phyloP scores from a whole-genome alignment of 1,140 invertebrate species.

The Polyergus mexicanus region DNA sequence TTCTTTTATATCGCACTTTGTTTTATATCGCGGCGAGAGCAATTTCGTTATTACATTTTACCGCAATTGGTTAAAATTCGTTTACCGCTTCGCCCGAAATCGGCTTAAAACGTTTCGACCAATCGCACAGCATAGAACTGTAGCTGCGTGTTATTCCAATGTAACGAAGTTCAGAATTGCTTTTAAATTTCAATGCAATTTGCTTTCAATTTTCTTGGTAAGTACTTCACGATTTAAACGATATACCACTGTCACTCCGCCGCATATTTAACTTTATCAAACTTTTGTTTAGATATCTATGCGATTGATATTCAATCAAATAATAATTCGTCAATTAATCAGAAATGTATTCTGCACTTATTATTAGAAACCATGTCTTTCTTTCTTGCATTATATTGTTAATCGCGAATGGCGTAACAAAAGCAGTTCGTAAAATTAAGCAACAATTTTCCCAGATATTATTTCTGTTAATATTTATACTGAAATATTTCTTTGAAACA shows the following conservation, averaged over 20 bases:
- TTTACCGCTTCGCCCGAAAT: slow-evolving; percentile 73
- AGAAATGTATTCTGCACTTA: not conserved
- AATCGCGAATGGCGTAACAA: not conserved
- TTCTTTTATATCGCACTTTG: slow-evolving; percentile 50
- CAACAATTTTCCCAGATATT: slow-evolving; percentile 4
- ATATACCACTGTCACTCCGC: slow-evolving; percentile 33
- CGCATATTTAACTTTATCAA: slow-evolving; percentile 33
- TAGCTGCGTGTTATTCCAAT: slow-evolving; percentile 63
- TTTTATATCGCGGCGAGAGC: slow-evolving; percentile 55
- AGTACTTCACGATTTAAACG: slow-evolving; percentile 66
- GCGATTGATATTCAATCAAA: not conserved
- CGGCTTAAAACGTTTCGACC: slow-evolving; percentile 73
- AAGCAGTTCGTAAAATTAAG: not conserved
- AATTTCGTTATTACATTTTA: slow-evolving; percentile 71
- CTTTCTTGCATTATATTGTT: not conserved
- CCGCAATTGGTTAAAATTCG: slow-evolving; percentile 65
- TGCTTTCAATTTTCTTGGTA: slow-evolving; percentile 74
- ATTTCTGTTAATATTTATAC: not conserved
- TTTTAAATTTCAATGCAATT: slow-evolving; percentile 75
- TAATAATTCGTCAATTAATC: slow-evolving; percentile 1
- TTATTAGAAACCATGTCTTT: too few species aligned
- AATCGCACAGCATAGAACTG: slow-evolving; percentile 64
- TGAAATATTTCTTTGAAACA: slow-evolving; percentile 1
- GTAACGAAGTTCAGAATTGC: slow-evolving; percentile 69
- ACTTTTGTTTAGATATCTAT: slow-evolving; percentile 17